Percentiles rank a stretch among this genome's conserved stretches.
Evolutionary conservation across 2,797 vertebrate genomes (phyloP).

Genomic region (Pseudomugil tenellus): DNA sequence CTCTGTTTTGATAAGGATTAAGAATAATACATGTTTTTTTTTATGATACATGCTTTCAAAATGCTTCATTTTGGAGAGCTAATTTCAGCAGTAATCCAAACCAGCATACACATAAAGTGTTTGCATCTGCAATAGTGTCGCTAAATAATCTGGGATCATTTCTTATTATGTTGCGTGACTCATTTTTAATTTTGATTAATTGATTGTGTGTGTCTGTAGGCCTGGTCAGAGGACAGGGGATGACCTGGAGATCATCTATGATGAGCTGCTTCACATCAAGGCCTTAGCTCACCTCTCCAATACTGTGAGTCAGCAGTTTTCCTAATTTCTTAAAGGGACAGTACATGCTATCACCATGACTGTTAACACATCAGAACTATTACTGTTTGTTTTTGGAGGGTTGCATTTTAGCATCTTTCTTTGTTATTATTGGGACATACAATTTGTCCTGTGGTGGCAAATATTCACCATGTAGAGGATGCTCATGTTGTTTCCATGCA

Average conservation of each 20-base stretch:
- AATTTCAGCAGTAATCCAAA: neutral
- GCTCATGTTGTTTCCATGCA: neutral
- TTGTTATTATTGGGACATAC: neutral
- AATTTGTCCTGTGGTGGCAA: slow-evolving; percentile 14
- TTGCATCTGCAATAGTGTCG: neutral
- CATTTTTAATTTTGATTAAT: neutral
- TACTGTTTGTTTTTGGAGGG: neutral
- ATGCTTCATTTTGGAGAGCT: neutral
- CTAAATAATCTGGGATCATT: neutral
- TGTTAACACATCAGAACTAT: neutral
- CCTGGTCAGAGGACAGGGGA: slow-evolving; percentile 95
- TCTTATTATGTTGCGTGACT: neutral
- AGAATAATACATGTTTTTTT: too few relatives aligned
- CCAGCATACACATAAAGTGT: neutral
- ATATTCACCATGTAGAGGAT: slow-evolving; percentile 5
- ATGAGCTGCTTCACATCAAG: slow-evolving; percentile 98
- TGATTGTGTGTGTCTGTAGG: slow-evolving; percentile 72
- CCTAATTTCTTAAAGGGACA: slow-evolving; percentile 39
- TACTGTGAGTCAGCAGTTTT: slow-evolving; percentile 84
- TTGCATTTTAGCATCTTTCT: neutral
- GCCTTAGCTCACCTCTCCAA: slow-evolving; percentile 97
- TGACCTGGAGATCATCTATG: slow-evolving; percentile 97
- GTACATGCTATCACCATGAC: slow-evolving; percentile 6
- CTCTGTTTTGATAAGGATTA: rapidly evolving
- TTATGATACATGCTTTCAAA: too few relatives aligned